Evolutionary conservation across 2,797 vertebrate species (phyloP).

Genomic region (Phaenicophaeus curvirostris): DNA sequence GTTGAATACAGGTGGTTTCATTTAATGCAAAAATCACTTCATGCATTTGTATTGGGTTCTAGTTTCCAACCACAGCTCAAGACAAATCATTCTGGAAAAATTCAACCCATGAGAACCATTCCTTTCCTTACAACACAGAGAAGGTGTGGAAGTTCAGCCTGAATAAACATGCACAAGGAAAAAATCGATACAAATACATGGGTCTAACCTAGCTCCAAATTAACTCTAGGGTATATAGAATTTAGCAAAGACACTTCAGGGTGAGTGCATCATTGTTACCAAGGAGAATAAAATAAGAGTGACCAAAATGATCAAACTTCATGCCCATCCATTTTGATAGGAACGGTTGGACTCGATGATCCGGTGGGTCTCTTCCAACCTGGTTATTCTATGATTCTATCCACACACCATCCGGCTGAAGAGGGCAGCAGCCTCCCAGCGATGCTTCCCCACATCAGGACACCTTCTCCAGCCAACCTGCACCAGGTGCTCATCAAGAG

Average conservation of each 20-base stretch:
- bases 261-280: accelerated
- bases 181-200: not conserved
- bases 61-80: not conserved
- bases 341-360: no score
- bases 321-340: no score
- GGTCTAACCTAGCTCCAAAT: not conserved
- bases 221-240: not conserved
- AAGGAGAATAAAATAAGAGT: not conserved
- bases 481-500: accelerated
- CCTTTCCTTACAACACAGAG: not conserved
- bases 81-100: not conserved
- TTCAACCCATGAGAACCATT: not conserved
- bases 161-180: not conserved
- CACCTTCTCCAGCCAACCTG: not conserved
- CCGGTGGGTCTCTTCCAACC: no score
- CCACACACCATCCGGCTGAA: not conserved
- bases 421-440: not conserved
- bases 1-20: not conserved
- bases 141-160: not conserved
- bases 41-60: not conserved
- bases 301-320: not conserved
- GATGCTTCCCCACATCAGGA: accelerated
- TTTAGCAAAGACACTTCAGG: not conserved
- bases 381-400: no score
- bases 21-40: not conserved